Percentiles rank a stretch among this genome's conserved stretches.
These are phyloP conservation scores for Phortica okadai DNA, from an alignment of 2,888 invertebrate species.

Conservation along the genomic window DNA sequence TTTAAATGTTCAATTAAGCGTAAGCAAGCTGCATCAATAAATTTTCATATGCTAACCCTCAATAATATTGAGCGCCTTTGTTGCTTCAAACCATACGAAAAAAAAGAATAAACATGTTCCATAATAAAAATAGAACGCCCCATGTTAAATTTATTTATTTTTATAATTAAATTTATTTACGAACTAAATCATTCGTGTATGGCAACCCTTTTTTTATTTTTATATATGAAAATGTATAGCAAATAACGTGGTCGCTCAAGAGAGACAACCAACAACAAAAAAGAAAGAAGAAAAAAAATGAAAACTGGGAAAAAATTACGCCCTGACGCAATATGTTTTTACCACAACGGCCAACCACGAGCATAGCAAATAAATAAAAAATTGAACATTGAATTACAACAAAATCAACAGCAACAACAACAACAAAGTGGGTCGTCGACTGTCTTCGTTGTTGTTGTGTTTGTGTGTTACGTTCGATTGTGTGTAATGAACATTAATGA, in stretches of 20 bases:
- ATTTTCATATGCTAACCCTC: conserved; percentile 49
- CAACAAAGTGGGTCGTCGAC: conserved; percentile 57
- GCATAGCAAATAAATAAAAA: conserved; percentile 13
- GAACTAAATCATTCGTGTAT: conserved; percentile 31
- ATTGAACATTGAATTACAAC: background rate
- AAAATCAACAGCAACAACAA: conserved; percentile 57
- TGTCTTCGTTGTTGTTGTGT: conserved; percentile 16
- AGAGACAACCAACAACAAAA: conserved; percentile 39
- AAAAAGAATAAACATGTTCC: background rate
- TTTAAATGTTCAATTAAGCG: conserved; percentile 68
- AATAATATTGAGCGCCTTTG: background rate
- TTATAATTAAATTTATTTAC: conserved; percentile 64
- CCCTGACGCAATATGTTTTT: conserved; percentile 13
- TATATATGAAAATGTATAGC: background rate
- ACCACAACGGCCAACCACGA: conserved; percentile 22
- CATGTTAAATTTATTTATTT: conserved; percentile 53
- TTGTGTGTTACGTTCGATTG: conserved; percentile 40
- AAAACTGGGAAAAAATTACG: conserved; percentile 15
- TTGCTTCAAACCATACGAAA: background rate
- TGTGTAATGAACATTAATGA: conserved; percentile 71
- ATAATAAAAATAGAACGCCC: conserved; percentile 17
- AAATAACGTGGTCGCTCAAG: conserved; percentile 25
- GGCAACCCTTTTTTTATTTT: conserved; percentile 53
- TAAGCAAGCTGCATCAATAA: conserved; percentile 59
- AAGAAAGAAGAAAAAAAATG: background rate